Conservation (phyloP, 1,140 invertebrate genomes). For the Panagrolaimus sp. region DNA sequence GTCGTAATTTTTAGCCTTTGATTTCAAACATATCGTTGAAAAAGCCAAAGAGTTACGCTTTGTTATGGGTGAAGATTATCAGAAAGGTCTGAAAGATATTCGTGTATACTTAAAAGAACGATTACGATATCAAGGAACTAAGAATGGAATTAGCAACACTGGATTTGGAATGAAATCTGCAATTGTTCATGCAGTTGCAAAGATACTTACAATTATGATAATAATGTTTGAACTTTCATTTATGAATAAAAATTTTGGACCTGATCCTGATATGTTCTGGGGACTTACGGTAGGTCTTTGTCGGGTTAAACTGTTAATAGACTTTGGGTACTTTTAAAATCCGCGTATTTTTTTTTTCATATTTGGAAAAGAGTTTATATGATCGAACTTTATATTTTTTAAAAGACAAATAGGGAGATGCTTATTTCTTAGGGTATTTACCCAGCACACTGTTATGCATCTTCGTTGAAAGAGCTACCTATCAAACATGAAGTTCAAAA, state of each 20-base stretch:
- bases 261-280: not conserved
- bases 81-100: not conserved
- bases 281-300: conserved; percentile 2
- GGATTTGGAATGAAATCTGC: not conserved
- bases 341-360: no score
- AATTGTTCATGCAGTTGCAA: not conserved
- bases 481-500: no score
- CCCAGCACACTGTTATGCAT: no score
- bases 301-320: no score
- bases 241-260: conserved; percentile 2
- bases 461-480: no score
- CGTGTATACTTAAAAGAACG: not conserved
- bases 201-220: not conserved
- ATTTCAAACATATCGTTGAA: not conserved
- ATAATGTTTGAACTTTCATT: not conserved
- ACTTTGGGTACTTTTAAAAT: no score
- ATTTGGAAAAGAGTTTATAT: no score
- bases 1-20: not conserved
- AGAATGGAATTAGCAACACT: conserved; percentile 1
- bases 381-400: no score
- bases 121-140: not conserved
- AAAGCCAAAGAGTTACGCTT: not conserved
- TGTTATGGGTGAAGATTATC: not conserved
- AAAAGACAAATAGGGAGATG: no score
- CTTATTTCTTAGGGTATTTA: no score